A percentile compares a stretch with the other conserved stretches of the same genome.
These are phyloP conservation scores for Meloidogyne hapla DNA, from an alignment of 1,140 invertebrate genomes.

Conservation along the genomic window DNA sequence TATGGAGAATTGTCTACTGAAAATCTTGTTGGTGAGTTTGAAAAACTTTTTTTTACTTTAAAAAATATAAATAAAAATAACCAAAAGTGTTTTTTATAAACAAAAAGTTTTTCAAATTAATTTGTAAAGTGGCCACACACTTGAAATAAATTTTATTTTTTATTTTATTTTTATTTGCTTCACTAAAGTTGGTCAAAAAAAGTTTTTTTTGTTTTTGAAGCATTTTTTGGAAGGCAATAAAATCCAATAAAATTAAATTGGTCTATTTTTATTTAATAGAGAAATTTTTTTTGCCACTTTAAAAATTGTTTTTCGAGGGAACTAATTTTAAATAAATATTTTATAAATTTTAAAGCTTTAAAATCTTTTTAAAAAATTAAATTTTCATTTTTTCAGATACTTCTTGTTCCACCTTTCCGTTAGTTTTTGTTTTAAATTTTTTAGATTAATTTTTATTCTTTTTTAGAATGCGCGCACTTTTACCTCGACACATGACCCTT, in stretches of 20 bases:
- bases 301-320: background rate
- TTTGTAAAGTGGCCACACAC: background rate
- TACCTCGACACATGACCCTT: slow-evolving; percentile 44
- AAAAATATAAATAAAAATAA: no score
- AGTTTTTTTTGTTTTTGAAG: background rate
- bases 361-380: background rate
- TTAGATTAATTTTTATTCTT: background rate
- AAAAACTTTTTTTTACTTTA: no score
- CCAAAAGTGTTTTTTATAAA: background rate
- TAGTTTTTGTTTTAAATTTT: background rate
- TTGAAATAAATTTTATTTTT: background rate
- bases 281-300: background rate
- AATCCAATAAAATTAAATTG: background rate
- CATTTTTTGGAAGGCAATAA: background rate
- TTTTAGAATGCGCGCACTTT: slow-evolving; percentile 29
- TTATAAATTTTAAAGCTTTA: no score
- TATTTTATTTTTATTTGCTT: background rate
- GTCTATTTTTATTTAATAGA: background rate
- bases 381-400: slow-evolving; percentile 34
- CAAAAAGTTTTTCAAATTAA: slow-evolving; percentile 11
- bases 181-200: background rate
- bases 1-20: slow-evolving; percentile 49
- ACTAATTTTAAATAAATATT: no score
- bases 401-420: slow-evolving; percentile 42
- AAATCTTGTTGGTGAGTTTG: slow-evolving; percentile 44